Evolutionary conservation across 1,140 invertebrate species (phyloP), one percentile per base, ranked within the genome.

Genomic region (Drosophila repletoides): DNA sequence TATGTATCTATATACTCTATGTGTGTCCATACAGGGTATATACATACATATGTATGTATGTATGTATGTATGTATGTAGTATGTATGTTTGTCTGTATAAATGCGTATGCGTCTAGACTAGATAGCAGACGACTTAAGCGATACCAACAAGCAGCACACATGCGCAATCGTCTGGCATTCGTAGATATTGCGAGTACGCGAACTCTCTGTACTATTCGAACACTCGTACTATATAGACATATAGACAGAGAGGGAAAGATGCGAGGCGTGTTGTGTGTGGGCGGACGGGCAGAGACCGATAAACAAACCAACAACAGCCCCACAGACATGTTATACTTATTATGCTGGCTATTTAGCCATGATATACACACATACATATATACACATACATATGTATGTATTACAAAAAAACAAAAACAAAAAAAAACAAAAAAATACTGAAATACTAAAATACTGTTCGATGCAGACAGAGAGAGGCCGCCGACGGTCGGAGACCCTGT

Each of bases 121-220:
- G 75, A 87, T 79, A 87, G 83, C 75, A 87, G 81, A 87, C 81
- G 71, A 87, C 76, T 86, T 86, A 86, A 84, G 80, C 77, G 74
- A 86, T 79, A 83, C 19, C 74, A 73, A 84, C n/a, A n/a, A n/a
- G n/a, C n/a, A n/a, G 59, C 79, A 84, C 65, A 83, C 64, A 83
- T 83, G 79, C 70, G 77, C 77, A 73, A 66, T 41, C 63, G 63
- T 66, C 63, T 66, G 55, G 63, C 65, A 64, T 41, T 72, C 49
- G 26, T 21, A 48, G 48, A 46, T 49, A 53, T 17, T n/a, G 70
- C 28, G 69, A 31, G 41, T 24, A 29, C 7, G 1, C 10, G 2
- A 0, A 4, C 10, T 9, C n/a, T n/a, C n/a, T 9, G 19, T 36
- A 10, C 33, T 9, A 34, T 22, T 29, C 36, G n/a, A 1, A 41